Conservation (phyloP, 1,140 invertebrate species). For the Nephila pilipes region DNA sequence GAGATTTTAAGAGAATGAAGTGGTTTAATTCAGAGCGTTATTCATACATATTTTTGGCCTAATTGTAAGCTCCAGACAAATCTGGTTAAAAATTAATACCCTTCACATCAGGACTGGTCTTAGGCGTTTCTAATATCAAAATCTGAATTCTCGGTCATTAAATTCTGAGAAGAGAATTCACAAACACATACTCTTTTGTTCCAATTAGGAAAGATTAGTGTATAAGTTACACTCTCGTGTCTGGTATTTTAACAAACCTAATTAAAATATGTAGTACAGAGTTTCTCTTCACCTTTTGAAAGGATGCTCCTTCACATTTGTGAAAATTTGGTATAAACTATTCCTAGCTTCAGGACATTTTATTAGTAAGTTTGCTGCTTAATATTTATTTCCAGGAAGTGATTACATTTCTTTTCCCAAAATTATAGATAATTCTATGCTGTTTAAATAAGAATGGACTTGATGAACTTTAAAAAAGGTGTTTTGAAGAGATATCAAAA, state of each 20-base stretch:
- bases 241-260: not conserved
- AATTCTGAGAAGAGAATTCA: not conserved
- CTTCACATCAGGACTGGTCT: not conserved
- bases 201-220: not conserved
- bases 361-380: too few relatives aligned
- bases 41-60: too few relatives aligned
- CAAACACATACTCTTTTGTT: not conserved
- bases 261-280: not conserved
- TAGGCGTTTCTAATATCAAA: not conserved
- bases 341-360: too few relatives aligned
- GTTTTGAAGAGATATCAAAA: too few relatives aligned
- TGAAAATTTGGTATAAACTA: too few relatives aligned
- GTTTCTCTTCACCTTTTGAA: not conserved
- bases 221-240: not conserved
- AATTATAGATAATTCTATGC: too few relatives aligned
- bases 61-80: not conserved
- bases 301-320: not conserved
- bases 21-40: too few relatives aligned
- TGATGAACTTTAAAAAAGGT: too few relatives aligned
- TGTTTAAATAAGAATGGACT: too few relatives aligned
- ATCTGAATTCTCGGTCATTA: not conserved
- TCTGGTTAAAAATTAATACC: not conserved
- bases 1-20: too few relatives aligned
- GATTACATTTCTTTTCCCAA: too few relatives aligned
- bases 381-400: too few relatives aligned